phyloP scores from a whole-genome alignment of 1,140 invertebrate species.

The Drosophila persimilis region DNA sequence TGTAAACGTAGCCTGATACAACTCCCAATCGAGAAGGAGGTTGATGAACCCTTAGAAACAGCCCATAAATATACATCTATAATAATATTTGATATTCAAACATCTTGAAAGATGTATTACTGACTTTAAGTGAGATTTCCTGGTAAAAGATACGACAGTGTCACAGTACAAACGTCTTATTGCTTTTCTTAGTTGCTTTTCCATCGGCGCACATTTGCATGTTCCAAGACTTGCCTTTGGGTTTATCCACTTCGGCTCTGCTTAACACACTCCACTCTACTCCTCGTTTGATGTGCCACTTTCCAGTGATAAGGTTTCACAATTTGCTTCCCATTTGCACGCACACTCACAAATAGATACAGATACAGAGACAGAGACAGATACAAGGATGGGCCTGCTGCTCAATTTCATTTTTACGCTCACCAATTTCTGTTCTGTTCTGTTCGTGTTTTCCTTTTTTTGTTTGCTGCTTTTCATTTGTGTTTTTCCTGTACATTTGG shows the following conservation, averaged over 20 bases:
- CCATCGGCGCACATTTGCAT: slow-evolving; percentile 42
- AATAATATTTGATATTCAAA: too few relatives aligned
- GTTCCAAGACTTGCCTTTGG: neutral
- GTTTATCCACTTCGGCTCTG: slow-evolving; percentile 20
- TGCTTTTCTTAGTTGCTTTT: slow-evolving; percentile 17
- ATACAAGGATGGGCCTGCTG: slow-evolving; percentile 50
- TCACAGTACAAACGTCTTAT: neutral
- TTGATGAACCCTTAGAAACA: too few relatives aligned
- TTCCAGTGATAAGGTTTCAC: slow-evolving; percentile 48
- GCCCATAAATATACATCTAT: too few relatives aligned
- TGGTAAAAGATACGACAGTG: too few relatives aligned
- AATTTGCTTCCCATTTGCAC: slow-evolving; percentile 37
- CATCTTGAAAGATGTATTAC: too few relatives aligned
- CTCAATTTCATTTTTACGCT: slow-evolving; percentile 71
- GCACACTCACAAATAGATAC: slow-evolving; percentile 14
- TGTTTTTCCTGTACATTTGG: slow-evolving; percentile 27
- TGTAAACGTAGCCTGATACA: too few relatives aligned
- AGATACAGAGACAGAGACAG: neutral
- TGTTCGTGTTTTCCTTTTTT: slow-evolving; percentile 9
- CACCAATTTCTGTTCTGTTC: slow-evolving; percentile 59
- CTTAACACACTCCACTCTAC: neutral
- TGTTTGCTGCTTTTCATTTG: slow-evolving; percentile 30
- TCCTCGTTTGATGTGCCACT: neutral
- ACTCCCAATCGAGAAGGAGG: too few relatives aligned
- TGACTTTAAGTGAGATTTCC: too few relatives aligned